phyloP scores from a whole-genome alignment of 2,888 invertebrate species.

The Plebejus argus region DNA sequence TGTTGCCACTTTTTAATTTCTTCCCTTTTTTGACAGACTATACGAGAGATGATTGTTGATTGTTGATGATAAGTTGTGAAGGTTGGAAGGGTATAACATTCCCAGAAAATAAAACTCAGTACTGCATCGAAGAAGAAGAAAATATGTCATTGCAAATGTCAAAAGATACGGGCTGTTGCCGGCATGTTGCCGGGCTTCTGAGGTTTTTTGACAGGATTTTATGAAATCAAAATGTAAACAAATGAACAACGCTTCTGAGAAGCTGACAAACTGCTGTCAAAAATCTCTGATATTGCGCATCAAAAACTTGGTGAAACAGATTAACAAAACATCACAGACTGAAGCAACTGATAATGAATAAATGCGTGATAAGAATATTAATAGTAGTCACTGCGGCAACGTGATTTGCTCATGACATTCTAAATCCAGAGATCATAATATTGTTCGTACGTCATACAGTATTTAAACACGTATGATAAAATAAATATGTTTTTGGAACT shows the following conservation, averaged over 20 bases:
- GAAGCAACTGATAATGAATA: slow-evolving; percentile 1
- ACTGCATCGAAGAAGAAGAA: not conserved
- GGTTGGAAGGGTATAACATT: too few species aligned
- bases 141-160: not conserved
- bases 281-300: not conserved
- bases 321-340: not conserved
- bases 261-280: too few species aligned
- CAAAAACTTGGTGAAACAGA: not conserved
- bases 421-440: not conserved
- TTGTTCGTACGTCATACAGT: not conserved
- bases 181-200: too few species aligned
- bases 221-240: too few species aligned
- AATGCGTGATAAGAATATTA: slow-evolving; percentile 13
- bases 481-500: not conserved
- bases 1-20: too few species aligned
- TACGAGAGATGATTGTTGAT: too few species aligned
- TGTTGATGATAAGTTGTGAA: too few species aligned
- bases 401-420: not conserved
- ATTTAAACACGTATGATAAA: not conserved
- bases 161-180: too few species aligned
- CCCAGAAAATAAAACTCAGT: not conserved
- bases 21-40: too few species aligned
- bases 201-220: too few species aligned
- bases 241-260: too few species aligned
- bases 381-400: not conserved